Percentiles rank a stretch among this genome's conserved stretches.
Evolutionary conservation across 2,797 vertebrate genomes (phyloP).

Genomic region (Sebastes kiyomatsui): DNA sequence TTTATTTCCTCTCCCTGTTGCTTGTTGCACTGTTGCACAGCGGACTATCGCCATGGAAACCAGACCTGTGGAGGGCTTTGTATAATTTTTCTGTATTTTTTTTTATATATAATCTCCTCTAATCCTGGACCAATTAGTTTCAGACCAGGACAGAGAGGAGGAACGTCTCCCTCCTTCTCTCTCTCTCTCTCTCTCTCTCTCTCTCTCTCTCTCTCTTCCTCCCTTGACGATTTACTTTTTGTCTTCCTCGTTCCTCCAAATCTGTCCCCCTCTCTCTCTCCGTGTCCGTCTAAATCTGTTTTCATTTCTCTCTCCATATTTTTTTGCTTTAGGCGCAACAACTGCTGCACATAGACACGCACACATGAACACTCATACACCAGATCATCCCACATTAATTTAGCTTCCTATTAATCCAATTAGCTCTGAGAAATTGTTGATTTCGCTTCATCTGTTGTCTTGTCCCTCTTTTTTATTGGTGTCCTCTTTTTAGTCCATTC

Average conservation of each 20-base stretch:
- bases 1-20: constrained; percentile 57
- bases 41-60: constrained; percentile 71
- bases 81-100: constrained; percentile 54
- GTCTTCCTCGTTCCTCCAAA: constrained; percentile 12
- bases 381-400: constrained; percentile 52
- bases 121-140: constrained; percentile 86
- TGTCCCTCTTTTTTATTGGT: background rate
- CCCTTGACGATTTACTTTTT: constrained; percentile 46
- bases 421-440: constrained; percentile 47
- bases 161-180: constrained; percentile 28
- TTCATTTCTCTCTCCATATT: background rate
- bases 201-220: background rate
- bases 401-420: constrained; percentile 61
- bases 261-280: background rate
- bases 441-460: constrained; percentile 25
- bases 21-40: constrained; percentile 56
- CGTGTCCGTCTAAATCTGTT: constrained; percentile 17
- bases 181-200: background rate
- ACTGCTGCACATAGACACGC: constrained; percentile 3
- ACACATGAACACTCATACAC: constrained; percentile 3
- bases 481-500: constrained; percentile 5
- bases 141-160: constrained; percentile 74
- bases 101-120: constrained; percentile 74
- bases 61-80: constrained; percentile 64
- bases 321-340: constrained; percentile 9